Evolutionary conservation across 2,797 vertebrate genomes (phyloP).

Genomic region (Oreortyx pictus): DNA sequence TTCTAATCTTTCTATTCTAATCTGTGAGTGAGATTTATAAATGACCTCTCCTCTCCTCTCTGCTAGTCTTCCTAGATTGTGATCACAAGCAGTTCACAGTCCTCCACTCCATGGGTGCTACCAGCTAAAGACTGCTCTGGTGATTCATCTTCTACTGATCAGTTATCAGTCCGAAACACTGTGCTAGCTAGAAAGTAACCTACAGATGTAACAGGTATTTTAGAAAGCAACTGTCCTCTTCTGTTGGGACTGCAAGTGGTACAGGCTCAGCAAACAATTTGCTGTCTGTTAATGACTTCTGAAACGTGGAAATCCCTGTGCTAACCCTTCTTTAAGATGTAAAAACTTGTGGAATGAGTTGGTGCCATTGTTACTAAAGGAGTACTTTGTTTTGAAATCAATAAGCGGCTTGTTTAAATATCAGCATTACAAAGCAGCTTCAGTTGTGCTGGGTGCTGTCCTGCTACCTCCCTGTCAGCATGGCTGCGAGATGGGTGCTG

Average conservation of each 20-base stretch:
- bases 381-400: constrained; percentile 66
- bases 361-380: constrained; percentile 41
- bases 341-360: constrained; percentile 64
- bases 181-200: constrained; percentile 30
- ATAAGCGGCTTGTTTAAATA: constrained; percentile 67
- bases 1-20: constrained; percentile 72
- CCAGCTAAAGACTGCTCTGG: constrained; percentile 12
- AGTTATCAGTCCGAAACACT: constrained; percentile 10
- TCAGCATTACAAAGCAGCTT: constrained; percentile 49
- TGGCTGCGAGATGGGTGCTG: neutral
- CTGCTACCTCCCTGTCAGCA: neutral
- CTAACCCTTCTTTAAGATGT: constrained; percentile 61
- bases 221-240: neutral
- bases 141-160: constrained; percentile 56
- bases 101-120: constrained; percentile 59
- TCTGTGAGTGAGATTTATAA: constrained; percentile 69
- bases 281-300: constrained; percentile 56
- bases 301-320: constrained; percentile 60
- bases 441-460: constrained; percentile 36
- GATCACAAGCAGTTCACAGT: constrained; percentile 58
- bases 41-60: constrained; percentile 66
- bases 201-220: constrained; percentile 48
- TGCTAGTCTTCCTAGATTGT: constrained; percentile 60
- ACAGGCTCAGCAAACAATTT: constrained; percentile 31
- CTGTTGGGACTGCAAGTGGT: neutral